Percentiles rank a stretch among this genome's conserved stretches.
These are phyloP conservation scores for Xyrichtys novacula DNA, from an alignment of 2,797 vertebrate genomes.

Conservation along the genomic window DNA sequence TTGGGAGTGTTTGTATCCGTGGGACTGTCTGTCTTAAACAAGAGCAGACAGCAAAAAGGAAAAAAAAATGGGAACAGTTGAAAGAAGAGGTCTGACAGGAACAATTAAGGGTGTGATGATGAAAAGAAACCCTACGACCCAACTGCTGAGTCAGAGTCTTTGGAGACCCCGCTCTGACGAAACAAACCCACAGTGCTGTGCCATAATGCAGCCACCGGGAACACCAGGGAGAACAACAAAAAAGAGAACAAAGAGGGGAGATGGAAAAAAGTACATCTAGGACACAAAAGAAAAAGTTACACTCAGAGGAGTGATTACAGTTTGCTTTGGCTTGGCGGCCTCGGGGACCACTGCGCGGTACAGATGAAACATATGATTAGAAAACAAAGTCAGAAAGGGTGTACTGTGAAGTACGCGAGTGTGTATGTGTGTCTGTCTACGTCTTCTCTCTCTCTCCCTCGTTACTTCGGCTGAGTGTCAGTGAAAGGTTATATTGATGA, in stretches of 20 bases:
- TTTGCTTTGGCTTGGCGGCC: slow-evolving; percentile 69
- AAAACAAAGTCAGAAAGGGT: slow-evolving; percentile 46
- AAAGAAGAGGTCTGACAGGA: slow-evolving; percentile 36
- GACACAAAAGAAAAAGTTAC: slow-evolving; percentile 56
- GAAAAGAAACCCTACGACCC: slow-evolving; percentile 42
- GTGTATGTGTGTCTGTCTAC: background rate
- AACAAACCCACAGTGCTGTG: slow-evolving; percentile 39
- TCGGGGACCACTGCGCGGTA: slow-evolving; percentile 53
- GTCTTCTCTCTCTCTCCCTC: slow-evolving; percentile 26
- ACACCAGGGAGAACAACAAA: slow-evolving; percentile 37
- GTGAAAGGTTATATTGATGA: slow-evolving; percentile 70
- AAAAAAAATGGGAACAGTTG: slow-evolving; percentile 9
- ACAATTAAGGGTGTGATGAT: slow-evolving; percentile 53
- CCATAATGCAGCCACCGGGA: slow-evolving; percentile 34
- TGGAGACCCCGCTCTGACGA: slow-evolving; percentile 41
- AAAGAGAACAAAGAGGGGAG: slow-evolving; percentile 51
- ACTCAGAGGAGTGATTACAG: slow-evolving; percentile 68
- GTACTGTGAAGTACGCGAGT: slow-evolving; percentile 32
- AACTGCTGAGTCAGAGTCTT: slow-evolving; percentile 41
- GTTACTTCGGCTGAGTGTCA: slow-evolving; percentile 53
- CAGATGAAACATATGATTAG: slow-evolving; percentile 49
- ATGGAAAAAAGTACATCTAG: slow-evolving; percentile 50
- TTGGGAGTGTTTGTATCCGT: slow-evolving; percentile 37
- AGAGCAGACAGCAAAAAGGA: slow-evolving; percentile 22
- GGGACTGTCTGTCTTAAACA: slow-evolving; percentile 21